These are phyloP conservation scores for Hyperoodon ampullatus DNA, from an alignment of 2,113 vertebrate species.

Conservation along the genomic window DNA sequence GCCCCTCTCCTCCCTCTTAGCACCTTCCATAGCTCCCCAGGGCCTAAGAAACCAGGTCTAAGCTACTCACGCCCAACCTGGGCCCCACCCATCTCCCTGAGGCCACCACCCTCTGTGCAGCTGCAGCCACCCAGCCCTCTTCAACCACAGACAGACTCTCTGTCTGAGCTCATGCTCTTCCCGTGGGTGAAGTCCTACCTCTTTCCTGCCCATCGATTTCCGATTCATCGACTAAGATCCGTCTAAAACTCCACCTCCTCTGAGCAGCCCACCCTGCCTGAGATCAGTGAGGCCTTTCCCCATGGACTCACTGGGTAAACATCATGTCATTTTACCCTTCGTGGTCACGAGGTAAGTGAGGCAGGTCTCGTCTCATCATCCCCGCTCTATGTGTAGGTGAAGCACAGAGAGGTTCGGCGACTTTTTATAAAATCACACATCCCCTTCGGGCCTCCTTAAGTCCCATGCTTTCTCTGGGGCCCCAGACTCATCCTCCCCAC, in stretches of 20 bases:
- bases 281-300: neutral
- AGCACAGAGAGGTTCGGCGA: neutral
- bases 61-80: neutral
- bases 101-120: rapidly evolving
- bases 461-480: neutral
- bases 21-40: neutral
- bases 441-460: neutral
- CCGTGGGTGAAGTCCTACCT: neutral
- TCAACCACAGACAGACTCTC: rapidly evolving
- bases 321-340: neutral
- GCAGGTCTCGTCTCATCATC: neutral
- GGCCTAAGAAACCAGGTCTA: neutral
- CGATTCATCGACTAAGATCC: no score
- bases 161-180: neutral
- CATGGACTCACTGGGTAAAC: no score
- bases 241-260: neutral
- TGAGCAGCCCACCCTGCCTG: neutral
- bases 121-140: rapidly evolving
- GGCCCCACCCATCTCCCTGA: neutral
- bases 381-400: neutral
- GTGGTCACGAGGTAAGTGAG: no score
- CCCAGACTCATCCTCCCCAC: no score
- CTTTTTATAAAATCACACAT: neutral
- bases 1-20: neutral
- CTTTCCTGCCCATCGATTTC: neutral